Evolutionary conservation across 1,140 invertebrate genomes (phyloP).

Genomic region (Adoxophyes honmai): DNA sequence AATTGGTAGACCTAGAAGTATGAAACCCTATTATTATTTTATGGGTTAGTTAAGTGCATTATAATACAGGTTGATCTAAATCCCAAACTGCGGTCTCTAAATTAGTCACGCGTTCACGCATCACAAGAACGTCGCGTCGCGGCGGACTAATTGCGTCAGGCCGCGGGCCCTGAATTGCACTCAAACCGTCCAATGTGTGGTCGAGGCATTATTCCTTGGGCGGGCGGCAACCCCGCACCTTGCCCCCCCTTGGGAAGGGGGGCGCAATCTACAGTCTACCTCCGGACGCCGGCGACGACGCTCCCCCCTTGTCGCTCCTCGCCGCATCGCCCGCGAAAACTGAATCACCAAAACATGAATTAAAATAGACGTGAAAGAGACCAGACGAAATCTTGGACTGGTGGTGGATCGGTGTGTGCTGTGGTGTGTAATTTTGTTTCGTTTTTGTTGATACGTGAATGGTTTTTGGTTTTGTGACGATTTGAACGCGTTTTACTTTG

Average conservation of each 20-base stretch:
- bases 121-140: background rate
- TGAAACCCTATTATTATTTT: too few species aligned
- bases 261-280: conserved; percentile 34
- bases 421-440: background rate
- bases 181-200: conserved; percentile 13
- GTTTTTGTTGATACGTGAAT: background rate
- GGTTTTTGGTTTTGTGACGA: conserved; percentile 13
- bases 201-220: conserved; percentile 21
- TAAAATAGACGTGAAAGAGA: background rate
- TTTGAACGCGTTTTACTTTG: background rate
- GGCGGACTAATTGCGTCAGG: conserved; percentile 11
- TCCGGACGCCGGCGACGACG: conserved; percentile 11
- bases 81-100: too few species aligned
- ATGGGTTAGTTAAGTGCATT: too few species aligned
- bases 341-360: conserved; percentile 7
- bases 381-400: background rate
- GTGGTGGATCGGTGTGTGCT: background rate
- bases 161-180: conserved; percentile 10
- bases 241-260: conserved; percentile 26
- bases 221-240: conserved; percentile 30
- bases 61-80: too few species aligned
- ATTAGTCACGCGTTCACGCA: background rate
- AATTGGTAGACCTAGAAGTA: too few species aligned
- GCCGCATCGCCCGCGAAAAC: conserved; percentile 19
- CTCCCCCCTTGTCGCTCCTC: conserved; percentile 12